Evolutionary conservation across 2,797 vertebrate species (phyloP).

Genomic region (Poecilia gillii): DNA sequence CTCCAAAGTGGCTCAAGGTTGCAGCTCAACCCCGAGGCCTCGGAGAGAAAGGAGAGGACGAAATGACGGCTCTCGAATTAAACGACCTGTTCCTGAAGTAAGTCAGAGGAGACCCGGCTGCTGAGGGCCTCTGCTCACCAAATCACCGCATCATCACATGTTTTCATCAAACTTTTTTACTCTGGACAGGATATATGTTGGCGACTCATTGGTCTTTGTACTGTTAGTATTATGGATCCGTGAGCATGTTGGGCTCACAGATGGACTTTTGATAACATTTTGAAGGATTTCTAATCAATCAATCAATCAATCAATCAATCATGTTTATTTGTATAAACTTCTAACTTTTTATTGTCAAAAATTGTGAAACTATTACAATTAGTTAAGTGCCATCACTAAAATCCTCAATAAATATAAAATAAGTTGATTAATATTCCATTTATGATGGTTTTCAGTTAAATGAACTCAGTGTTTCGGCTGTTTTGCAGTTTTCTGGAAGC

Average conservation of each 20-base stretch:
- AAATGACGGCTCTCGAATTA: constrained; percentile 65
- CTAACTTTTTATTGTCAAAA: no score
- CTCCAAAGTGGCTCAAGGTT: constrained; percentile 75
- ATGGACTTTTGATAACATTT: background rate
- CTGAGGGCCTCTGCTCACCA: constrained; percentile 22
- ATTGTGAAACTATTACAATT: no score
- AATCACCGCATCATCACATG: constrained; percentile 8
- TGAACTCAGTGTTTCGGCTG: no score
- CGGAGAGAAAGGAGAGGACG: constrained; percentile 48
- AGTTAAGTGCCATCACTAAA: no score
- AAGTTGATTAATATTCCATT: no score
- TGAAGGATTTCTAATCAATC: background rate
- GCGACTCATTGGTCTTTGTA: background rate
- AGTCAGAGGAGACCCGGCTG: constrained; percentile 10
- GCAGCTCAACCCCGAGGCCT: constrained; percentile 55
- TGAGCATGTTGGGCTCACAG: background rate
- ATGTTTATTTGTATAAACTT: no score
- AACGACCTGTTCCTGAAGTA: constrained; percentile 51
- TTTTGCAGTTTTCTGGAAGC: no score
- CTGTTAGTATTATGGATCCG: background rate
- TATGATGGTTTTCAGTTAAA: no score
- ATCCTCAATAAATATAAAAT: no score
- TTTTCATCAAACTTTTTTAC: constrained; percentile 6
- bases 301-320: no score
- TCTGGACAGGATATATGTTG: background rate